Percentiles rank a stretch among this genome's conserved stretches.
These are phyloP conservation scores for Nomada flava DNA, from an alignment of 2,888 invertebrate genomes.

Conservation along the genomic window DNA sequence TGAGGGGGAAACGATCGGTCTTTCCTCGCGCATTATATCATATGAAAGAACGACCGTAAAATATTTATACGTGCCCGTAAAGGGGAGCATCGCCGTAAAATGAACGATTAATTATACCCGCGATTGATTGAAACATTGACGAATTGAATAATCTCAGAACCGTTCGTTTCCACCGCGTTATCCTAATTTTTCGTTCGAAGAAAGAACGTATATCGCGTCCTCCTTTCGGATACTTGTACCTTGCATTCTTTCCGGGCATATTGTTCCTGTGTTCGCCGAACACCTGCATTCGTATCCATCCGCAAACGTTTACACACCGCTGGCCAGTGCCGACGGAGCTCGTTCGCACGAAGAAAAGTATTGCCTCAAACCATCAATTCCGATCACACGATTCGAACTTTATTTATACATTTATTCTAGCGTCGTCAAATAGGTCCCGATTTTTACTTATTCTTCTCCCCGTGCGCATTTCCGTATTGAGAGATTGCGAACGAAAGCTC, in stretches of 20 bases:
- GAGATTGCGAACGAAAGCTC: constrained; percentile 21
- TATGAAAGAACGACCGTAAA: background rate
- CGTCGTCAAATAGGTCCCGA: background rate
- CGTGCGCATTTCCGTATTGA: constrained; percentile 24
- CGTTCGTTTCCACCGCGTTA: constrained; percentile 41
- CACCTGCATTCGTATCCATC: constrained; percentile 68
- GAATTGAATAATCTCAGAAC: background rate
- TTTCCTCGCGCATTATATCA: background rate
- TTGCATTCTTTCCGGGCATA: constrained; percentile 71
- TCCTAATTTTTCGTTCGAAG: constrained; percentile 57
- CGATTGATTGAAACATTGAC: constrained; percentile 3
- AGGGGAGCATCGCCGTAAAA: constrained; percentile 2
- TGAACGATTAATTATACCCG: background rate
- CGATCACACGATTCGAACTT: background rate
- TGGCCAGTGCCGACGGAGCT: constrained; percentile 27
- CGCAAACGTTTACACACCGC: constrained; percentile 60
- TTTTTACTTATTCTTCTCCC: constrained; percentile 17
- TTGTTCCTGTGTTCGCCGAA: constrained; percentile 43
- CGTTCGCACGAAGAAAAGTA: constrained; percentile 30
- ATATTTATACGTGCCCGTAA: background rate
- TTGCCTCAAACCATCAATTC: background rate
- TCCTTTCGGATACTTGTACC: constrained; percentile 57
- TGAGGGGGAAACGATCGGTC: constrained; percentile 21
- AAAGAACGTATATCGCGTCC: constrained; percentile 7
- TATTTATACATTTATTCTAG: background rate